Evolutionary conservation across 2,113 vertebrate species (phyloP).

Genomic region (Acrocephalus kingi): DNA sequence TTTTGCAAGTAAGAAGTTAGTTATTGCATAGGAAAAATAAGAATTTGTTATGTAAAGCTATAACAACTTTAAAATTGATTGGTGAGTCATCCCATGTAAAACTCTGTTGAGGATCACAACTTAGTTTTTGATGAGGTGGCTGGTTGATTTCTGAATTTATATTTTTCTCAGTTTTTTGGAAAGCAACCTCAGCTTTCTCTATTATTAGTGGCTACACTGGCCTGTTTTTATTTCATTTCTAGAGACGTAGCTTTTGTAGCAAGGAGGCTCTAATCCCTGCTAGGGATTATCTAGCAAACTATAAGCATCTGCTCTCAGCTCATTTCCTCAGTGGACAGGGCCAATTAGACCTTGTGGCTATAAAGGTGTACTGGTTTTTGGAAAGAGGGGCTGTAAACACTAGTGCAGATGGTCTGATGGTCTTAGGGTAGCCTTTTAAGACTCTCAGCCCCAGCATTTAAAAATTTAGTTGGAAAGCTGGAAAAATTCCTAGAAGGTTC

Average conservation of each 20-base stretch:
- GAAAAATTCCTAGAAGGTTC: background rate
- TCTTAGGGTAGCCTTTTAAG: background rate
- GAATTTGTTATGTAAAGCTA: background rate
- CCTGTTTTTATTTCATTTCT: background rate
- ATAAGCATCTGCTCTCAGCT: background rate
- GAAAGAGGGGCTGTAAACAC: background rate
- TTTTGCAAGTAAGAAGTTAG: background rate
- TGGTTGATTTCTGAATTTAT: background rate
- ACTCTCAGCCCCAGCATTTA: background rate
- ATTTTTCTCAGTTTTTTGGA: background rate
- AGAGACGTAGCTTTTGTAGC: background rate
- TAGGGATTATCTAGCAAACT: background rate
- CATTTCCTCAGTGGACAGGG: background rate
- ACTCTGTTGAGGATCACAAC: background rate
- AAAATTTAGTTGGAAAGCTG: background rate
- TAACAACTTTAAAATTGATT: background rate
- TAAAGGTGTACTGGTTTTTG: background rate
- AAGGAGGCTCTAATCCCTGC: background rate
- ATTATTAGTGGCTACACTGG: background rate
- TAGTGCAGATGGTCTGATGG: background rate
- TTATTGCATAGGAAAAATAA: background rate
- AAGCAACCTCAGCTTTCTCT: background rate
- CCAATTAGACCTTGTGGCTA: background rate
- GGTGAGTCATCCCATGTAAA: background rate
- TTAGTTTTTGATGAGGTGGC: background rate